phyloP scores from a whole-genome alignment of 2,888 invertebrate species.

The Glyphotaelius pellucidus region DNA sequence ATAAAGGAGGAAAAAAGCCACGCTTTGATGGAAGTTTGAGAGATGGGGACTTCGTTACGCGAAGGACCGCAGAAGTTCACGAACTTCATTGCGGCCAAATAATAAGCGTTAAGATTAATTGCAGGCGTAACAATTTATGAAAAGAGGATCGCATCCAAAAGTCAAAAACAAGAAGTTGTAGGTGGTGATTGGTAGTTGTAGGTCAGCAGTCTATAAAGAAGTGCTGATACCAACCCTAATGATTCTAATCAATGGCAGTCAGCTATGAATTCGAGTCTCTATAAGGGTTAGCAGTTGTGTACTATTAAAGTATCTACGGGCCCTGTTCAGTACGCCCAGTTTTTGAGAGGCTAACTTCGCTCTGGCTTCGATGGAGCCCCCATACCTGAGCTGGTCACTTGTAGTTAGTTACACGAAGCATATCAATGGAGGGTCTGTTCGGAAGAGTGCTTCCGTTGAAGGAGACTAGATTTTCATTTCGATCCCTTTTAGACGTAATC shows the following conservation, averaged over 20 bases:
- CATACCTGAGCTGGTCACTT: too few relatives aligned
- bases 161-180: neutral
- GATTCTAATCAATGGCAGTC: neutral
- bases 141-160: neutral
- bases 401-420: too few relatives aligned
- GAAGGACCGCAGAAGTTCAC: neutral
- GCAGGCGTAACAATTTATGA: neutral
- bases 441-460: too few relatives aligned
- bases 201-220: neutral
- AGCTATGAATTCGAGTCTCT: neutral
- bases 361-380: too few relatives aligned
- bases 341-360: too few relatives aligned
- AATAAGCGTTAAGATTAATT: neutral
- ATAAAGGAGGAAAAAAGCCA: neutral
- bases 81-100: neutral
- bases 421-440: too few relatives aligned
- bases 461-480: too few relatives aligned
- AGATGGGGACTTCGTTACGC: conserved; percentile 8
- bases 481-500: too few relatives aligned
- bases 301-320: too few relatives aligned
- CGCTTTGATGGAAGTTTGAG: conserved; percentile 5
- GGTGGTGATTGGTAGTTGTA: too few relatives aligned
- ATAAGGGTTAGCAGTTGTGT: too few relatives aligned
- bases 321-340: too few relatives aligned
- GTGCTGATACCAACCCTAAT: neutral